Percentiles rank a stretch among this genome's conserved stretches.
Conservation (phyloP, 2,888 invertebrate genomes). For the Catocala sponsa region DNA sequence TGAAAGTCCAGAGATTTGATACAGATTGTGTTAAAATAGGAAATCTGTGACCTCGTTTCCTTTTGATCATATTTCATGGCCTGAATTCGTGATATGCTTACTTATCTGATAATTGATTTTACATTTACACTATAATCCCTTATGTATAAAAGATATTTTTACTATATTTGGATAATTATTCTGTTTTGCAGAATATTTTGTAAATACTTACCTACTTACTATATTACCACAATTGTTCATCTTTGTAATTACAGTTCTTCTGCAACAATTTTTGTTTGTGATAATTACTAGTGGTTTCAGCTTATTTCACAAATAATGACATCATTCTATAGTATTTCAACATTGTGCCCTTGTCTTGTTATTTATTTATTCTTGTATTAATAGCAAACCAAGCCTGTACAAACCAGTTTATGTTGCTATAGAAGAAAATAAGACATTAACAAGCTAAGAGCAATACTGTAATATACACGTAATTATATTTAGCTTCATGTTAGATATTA, state of each 20-base stretch:
- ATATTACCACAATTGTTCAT: too few relatives aligned
- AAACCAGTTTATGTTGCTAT: too few relatives aligned
- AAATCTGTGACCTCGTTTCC: constrained; percentile 68
- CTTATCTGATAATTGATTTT: constrained; percentile 15
- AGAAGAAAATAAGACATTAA: too few relatives aligned
- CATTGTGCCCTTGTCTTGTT: not conserved
- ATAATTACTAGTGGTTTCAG: not conserved
- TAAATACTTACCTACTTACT: too few relatives aligned
- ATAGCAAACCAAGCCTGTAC: not conserved
- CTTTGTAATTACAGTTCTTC: too few relatives aligned
- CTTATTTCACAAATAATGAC: not conserved
- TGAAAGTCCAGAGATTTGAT: not conserved
- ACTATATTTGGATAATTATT: too few relatives aligned
- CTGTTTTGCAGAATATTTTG: too few relatives aligned
- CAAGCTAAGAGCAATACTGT: too few relatives aligned
- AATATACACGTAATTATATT: too few relatives aligned
- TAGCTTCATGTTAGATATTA: too few relatives aligned
- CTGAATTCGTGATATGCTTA: constrained; percentile 46
- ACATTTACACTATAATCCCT: not conserved
- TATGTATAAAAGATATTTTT: too few relatives aligned
- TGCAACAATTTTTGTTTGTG: not conserved
- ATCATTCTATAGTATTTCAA: not conserved
- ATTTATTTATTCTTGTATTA: not conserved
- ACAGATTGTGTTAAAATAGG: constrained; percentile 18
- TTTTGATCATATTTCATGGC: constrained; percentile 47